Base-by-base conservation (phyloP, 2,113 vertebrate genomes). In the Lontra canadensis region DNA sequence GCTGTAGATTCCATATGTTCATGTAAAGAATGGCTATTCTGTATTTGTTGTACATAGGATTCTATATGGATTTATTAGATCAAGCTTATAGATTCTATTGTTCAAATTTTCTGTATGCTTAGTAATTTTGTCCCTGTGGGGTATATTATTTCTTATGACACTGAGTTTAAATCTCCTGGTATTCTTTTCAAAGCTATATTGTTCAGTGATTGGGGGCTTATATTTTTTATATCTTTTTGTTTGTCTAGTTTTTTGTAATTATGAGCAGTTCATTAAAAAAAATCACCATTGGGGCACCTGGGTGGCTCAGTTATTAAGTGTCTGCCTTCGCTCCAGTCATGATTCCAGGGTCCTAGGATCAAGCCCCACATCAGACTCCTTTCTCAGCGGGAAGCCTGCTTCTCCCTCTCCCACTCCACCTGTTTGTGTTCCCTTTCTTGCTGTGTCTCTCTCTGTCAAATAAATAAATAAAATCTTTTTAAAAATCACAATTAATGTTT, bases 101-200 rank as follows among this genome's bases (percentile, higher is more conserved):
- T 86, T 97, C 15, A 82, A 57, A n/a, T 90, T 2, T 65, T 74
- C 31, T 80, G 18, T 73, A 71, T 80, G 13, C 21, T 63, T 47
- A 92, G 34, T 44, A 71, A 17, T 55, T 42, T 90, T 93, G 55
- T 80, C 26, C 29, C 86, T 47, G 7, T 59, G 4, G 12, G 36
- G 7, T 90, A 5, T 55, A 65, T 84, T 85, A 73, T 55, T 97
- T 95, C 31, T 93, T 90, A 81, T 67, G 55, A 31, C 90, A 86
- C 73, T 85, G 25, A 20, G 29, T 74, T 95, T 42, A 95, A 90
- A 49, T 59, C 1, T 61, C 6, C 57, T 44, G 8, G 6, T 76
- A 91, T 84, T 84, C 65, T 69, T 94, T 84, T 57, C n/a, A 83
- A 67, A 88, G 47, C 47, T 91, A 34, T 82, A 49, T 34, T 96